These are phyloP conservation scores for Parus major DNA, from an alignment of 2,113 vertebrate species.

Conservation along the genomic window DNA sequence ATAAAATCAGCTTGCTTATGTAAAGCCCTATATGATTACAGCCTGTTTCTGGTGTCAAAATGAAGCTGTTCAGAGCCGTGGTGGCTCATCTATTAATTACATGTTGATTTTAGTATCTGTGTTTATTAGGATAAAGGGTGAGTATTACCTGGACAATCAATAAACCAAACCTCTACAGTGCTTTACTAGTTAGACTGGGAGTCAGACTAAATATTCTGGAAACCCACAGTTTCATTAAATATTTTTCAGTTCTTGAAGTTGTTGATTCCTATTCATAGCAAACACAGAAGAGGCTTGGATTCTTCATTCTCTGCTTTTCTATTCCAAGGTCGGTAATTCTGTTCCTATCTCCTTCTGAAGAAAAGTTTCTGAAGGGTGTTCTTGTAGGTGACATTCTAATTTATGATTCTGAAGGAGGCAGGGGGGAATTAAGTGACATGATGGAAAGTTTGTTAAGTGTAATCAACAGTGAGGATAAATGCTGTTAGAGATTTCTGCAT, in stretches of 20 bases:
- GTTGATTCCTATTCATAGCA: background rate
- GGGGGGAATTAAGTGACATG: slow-evolving; percentile 35
- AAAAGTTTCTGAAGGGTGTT: slow-evolving; percentile 37
- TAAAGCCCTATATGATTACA: background rate
- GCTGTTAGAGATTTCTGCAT: slow-evolving; percentile 42
- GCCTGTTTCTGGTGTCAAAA: background rate
- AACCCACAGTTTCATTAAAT: background rate
- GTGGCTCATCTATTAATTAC: background rate
- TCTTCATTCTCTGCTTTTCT: background rate
- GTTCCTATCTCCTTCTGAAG: background rate
- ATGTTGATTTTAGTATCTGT: background rate
- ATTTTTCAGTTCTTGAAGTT: background rate
- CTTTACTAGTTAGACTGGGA: background rate
- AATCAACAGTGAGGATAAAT: slow-evolving; percentile 52
- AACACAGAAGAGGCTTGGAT: background rate
- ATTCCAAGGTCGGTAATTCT: background rate
- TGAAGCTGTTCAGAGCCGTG: background rate
- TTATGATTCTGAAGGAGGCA: slow-evolving; percentile 30
- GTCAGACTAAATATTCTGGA: background rate
- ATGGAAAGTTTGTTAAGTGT: slow-evolving; percentile 60
- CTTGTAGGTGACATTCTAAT: slow-evolving; percentile 50
- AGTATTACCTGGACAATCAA: background rate
- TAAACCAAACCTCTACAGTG: background rate
- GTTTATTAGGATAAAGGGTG: background rate
- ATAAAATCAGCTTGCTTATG: background rate